phyloP scores from a whole-genome alignment of 2,888 invertebrate genomes.

The Geotrupes spiniger region DNA sequence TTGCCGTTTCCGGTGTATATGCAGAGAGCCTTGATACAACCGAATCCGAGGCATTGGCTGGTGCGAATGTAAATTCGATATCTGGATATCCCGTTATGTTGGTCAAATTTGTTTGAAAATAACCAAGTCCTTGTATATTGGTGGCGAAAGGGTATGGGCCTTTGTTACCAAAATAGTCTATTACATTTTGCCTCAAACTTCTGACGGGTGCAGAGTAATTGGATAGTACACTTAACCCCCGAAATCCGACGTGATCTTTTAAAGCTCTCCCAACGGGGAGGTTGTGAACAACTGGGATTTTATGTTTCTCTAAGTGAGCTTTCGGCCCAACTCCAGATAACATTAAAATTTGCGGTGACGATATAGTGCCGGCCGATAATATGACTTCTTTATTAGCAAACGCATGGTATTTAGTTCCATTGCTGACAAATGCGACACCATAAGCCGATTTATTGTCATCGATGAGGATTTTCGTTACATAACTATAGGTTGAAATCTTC shows the following conservation, averaged over 20 bases:
- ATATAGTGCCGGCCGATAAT: constrained; percentile 73
- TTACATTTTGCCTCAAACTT: constrained; percentile 18
- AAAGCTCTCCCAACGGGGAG: constrained; percentile 73
- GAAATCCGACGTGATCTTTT: constrained; percentile 72
- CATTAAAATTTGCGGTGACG: constrained; percentile 80
- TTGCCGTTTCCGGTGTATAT: constrained; percentile 32
- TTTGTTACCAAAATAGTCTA: constrained; percentile 26
- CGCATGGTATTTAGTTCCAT: constrained; percentile 52
- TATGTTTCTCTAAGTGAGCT: constrained; percentile 56
- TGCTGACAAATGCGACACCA: constrained; percentile 67
- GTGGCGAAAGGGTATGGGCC: constrained; percentile 33
- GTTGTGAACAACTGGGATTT: constrained; percentile 61
- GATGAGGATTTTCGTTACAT: constrained; percentile 65
- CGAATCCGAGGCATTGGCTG: constrained; percentile 39
- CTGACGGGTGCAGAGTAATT: constrained; percentile 44
- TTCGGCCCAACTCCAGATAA: constrained; percentile 76
- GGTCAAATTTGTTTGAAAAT: constrained; percentile 26
- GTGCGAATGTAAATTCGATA: constrained; percentile 46
- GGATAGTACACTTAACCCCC: constrained; percentile 65
- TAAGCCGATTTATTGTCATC: constrained; percentile 55
- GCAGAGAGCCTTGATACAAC: constrained; percentile 28
- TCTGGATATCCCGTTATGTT: constrained; percentile 32
- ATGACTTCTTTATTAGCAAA: constrained; percentile 70
- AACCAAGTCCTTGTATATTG: constrained; percentile 30
- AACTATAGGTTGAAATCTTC: constrained; percentile 65